These are phyloP conservation scores for Phorcus lineatus DNA, from an alignment of 2,888 invertebrate genomes.

Conservation along the genomic window DNA sequence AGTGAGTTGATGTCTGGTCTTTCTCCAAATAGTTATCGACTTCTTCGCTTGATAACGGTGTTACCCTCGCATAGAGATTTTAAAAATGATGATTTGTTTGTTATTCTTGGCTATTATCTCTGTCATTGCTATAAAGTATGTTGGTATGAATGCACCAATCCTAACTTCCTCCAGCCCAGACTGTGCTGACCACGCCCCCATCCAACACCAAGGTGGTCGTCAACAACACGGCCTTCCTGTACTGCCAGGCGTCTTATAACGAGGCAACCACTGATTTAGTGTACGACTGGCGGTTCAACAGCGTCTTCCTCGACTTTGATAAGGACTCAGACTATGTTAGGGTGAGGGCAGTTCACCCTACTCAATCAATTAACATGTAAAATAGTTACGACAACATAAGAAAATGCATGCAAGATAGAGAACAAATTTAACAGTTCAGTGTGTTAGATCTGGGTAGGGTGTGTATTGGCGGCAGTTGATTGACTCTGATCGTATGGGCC, in stretches of 20 bases:
- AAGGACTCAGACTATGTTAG: constrained; percentile 53
- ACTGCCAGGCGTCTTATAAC: constrained; percentile 90
- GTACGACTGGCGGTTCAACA: constrained; percentile 90
- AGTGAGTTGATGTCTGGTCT: constrained; percentile 45
- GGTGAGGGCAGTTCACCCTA: constrained; percentile 40
- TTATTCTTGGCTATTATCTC: too few relatives aligned
- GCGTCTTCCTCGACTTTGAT: constrained; percentile 77
- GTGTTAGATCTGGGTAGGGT: too few relatives aligned
- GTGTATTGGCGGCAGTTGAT: too few relatives aligned
- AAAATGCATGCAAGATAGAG: too few relatives aligned
- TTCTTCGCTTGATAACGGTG: background rate
- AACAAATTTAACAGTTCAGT: too few relatives aligned
- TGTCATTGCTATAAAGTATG: too few relatives aligned
- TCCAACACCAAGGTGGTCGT: constrained; percentile 47
- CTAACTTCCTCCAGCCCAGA: constrained; percentile 36
- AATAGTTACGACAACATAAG: too few relatives aligned
- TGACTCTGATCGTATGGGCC: too few relatives aligned
- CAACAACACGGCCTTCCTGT: constrained; percentile 77
- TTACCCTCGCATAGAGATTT: too few relatives aligned
- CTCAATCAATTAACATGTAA: background rate
- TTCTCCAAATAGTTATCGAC: too few relatives aligned
- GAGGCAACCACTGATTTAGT: constrained; percentile 88
- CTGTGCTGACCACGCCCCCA: constrained; percentile 43
- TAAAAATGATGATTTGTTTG: too few relatives aligned
- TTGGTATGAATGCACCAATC: too few relatives aligned